Evolutionary conservation across 2,113 vertebrate genomes (phyloP), one percentile per base, ranked within the genome.

Genomic region (Dipodomys merriami): DNA sequence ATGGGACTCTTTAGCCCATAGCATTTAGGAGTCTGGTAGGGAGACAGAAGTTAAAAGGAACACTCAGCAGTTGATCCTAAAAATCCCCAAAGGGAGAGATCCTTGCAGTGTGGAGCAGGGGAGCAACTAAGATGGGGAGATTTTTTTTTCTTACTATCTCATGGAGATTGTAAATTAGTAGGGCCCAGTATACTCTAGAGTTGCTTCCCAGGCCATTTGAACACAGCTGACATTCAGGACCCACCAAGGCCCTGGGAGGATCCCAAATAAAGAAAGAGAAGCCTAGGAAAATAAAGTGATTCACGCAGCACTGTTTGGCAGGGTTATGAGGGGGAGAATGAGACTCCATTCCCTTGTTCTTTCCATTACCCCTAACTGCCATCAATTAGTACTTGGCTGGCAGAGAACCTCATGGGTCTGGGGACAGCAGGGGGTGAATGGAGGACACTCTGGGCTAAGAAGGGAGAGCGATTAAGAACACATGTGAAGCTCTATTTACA

Each of bases 401-500:
- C 62, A 16, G 72, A 73, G 71, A 86, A 44, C 22, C 30, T 53
- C 23, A 18, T 30, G 30, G 72, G 53, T 81, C 74, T 74, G 67
- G 60, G 83, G 83, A 62, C n/a, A 62, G 29, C 44, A 33, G 85
- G 74, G 33, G 83, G 86, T 69, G 92, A 79, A 86, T 1, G 25
- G 76, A 77, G 94, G 86, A 88, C 30, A 73, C 77, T 87, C 53
- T 67, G 53, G 91, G 91, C 64, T 68, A 88, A 90, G 93, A 83
- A 85, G 84, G n/a, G 82, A 89, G 76, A 96, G 72, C 18, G 49
- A 88, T 87, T 91, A 60, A 83, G 95, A 93, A 95, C 93, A 93
- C 96, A 94, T 71, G 53, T 62, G 83, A 88, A 95, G 90, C 82
- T 96, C 96, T 95, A 92, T 95, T 96, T 97, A 95, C 96, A 96